These are phyloP conservation scores for Heteromyza rotundicornis DNA, from an alignment of 2,888 invertebrate genomes.

Conservation along the genomic window DNA sequence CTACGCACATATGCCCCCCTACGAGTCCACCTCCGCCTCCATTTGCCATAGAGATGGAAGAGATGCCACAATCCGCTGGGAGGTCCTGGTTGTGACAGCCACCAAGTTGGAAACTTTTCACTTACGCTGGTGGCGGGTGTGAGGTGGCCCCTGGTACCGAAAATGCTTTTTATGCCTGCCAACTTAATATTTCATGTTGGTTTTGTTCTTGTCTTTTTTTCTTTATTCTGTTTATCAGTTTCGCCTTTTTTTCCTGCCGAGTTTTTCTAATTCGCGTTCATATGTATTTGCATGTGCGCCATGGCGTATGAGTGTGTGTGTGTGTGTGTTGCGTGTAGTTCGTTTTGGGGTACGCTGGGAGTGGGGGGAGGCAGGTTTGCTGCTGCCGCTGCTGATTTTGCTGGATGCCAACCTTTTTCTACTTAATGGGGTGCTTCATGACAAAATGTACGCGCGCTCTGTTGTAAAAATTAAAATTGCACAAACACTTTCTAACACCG, in stretches of 20 bases:
- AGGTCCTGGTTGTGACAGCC: slow-evolving; percentile 16
- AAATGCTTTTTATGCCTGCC: not conserved
- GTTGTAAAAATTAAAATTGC: slow-evolving; percentile 45
- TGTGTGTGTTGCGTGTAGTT: slow-evolving; percentile 9
- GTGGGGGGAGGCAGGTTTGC: too few relatives aligned
- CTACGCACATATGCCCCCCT: not conserved
- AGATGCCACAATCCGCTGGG: slow-evolving; percentile 1
- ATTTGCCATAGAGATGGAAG: not conserved
- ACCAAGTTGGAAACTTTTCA: not conserved
- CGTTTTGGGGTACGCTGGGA: not conserved
- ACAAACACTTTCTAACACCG: slow-evolving; percentile 60
- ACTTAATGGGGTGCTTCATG: slow-evolving; percentile 57
- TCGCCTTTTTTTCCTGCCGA: slow-evolving; percentile 4
- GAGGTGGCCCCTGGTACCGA: too few relatives aligned
- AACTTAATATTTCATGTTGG: slow-evolving; percentile 5
- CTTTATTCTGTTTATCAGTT: slow-evolving; percentile 13
- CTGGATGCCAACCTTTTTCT: slow-evolving; percentile 33
- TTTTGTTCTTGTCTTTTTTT: too few relatives aligned
- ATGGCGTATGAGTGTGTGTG: slow-evolving; percentile 11
- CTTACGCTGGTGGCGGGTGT: not conserved
- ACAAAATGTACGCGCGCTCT: slow-evolving; percentile 49
- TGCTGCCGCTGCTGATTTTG: slow-evolving; percentile 25
- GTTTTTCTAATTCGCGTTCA: not conserved
- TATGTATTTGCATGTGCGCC: not conserved
- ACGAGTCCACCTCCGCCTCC: too few relatives aligned